Evolutionary conservation across 2,113 vertebrate genomes (phyloP), one percentile per base, ranked within the genome.

Genomic region (Lota lota): DNA sequence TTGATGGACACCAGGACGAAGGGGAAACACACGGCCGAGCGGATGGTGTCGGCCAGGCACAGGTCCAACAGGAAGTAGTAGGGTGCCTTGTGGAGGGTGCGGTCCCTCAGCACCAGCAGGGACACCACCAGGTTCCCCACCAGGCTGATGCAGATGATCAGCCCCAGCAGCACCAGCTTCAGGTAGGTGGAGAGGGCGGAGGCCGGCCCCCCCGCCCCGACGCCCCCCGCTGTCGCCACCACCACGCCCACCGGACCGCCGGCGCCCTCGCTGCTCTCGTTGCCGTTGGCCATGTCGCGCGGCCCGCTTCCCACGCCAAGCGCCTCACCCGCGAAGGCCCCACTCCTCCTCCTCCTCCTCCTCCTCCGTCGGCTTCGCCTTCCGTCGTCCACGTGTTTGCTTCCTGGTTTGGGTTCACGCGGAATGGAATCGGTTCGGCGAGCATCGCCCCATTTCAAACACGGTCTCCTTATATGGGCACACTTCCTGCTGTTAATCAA

Each of bases 11-110:
- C 94, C 79, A 95, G 88, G 64, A 95, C 94, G 64, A 96, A 95
- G 24, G 94, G 94, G 84, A 96, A 95, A 81, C 94, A 96, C 81
- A 94, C 93, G 19, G 94, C 94, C 54, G 94, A 94, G 69, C 94
- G 93, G 79, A 95, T 93, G 66, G 92, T 93, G 67, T 95, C 94
- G 0, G 94, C 94, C 78, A 95, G 91, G 87, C 94, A 95, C 74
- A 96, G 88, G 87, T 95, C 94, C 87, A 95, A 68, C 74, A 96
- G 87, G 85, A 96, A 96, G 87, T 95, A 95, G 80, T 96, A 96
- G 57, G 94, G 94, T 66, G 94, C 94, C 77, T 94, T 95, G 89
- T 95, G 94, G 78, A 96, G 87, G 72, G 92, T 86, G 68, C 92
- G 91, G 88, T 96, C 94, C 81, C 94, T 88, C 78, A 96, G 88